Base-by-base conservation (phyloP, 35 echinoderm and acorn worm genomes). In the Anneissia japonica region DNA sequence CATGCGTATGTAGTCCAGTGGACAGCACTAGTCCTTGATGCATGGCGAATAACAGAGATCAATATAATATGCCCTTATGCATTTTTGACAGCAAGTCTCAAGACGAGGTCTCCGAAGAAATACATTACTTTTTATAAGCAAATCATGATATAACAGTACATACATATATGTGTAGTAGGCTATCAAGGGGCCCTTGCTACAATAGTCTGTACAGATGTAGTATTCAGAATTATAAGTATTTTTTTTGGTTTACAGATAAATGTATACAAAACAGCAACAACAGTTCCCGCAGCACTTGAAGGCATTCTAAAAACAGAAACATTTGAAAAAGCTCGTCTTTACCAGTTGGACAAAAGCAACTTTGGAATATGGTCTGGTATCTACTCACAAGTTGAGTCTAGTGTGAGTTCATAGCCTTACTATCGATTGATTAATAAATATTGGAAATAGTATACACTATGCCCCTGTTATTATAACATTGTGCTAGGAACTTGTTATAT, bases 291-390 rank as follows among this genome's bases (percentile, higher is more conserved):
- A 11, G 81, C 91, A 0, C 72, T 97, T 35, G 79, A 31, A 26
- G 88, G 84, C 37, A 90, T 93, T n/a, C 83, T 97, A 19, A 91
- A 97, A 74, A 74, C 90, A 34, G 95, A 93, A 73, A 97, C 95
- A 19, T 93, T 97, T 85, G 91, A 93, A 45, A 97, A 97, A 80
- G 84, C 95, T 45, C 84, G 95, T 31, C 77, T 93, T n/a, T 97
- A 97, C 77, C 88, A 90, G 37, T 83, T 97, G n/a, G 95, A 97
- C 39, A 97, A 97, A 39, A 88, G 85, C 46, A 92, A 40, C 81
- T 97, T 97, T 86, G 95, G 91, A 35, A 93, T 97, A 51, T 97
- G 95, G 95, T 91, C 93, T 85, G 91, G 88, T 1, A 81, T 97
- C 38, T 97, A 87, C 80, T 86, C 84, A 17, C 95, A 97, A 74